phyloP scores from a whole-genome alignment of 92 coral and sea anemone genomes.

The Phenganax marumi region DNA sequence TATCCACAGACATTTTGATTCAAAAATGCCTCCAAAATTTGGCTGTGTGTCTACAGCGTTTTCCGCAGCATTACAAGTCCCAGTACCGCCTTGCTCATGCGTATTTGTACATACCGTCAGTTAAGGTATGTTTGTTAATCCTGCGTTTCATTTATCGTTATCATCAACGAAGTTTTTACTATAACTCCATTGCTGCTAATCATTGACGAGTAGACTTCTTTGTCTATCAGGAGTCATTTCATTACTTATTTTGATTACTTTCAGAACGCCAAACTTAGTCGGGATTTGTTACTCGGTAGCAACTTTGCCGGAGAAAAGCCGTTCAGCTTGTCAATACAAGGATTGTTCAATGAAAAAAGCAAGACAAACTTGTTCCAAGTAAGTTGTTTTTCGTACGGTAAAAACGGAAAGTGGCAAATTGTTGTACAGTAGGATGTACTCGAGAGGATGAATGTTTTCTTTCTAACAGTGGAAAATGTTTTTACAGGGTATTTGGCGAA shows the following conservation, averaged over 20 bases:
- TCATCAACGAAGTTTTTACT: not conserved
- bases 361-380: slow-evolving; percentile 96
- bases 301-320: slow-evolving; percentile 69
- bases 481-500: slow-evolving; percentile 40
- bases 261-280: slow-evolving; percentile 73
- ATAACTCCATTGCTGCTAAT: too few species aligned
- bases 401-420: not conserved
- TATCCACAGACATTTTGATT: slow-evolving; percentile 62
- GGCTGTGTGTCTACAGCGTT: slow-evolving; percentile 81
- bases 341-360: slow-evolving; percentile 86
- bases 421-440: too few species aligned
- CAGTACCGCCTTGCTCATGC: slow-evolving; percentile 94
- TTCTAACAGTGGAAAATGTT: not conserved
- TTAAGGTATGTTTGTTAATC: slow-evolving; percentile 65
- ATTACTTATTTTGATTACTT: not conserved
- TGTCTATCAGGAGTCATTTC: too few species aligned
- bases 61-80: slow-evolving; percentile 97
- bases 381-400: slow-evolving; percentile 14
- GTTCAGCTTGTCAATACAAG: slow-evolving; percentile 68
- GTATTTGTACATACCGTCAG: slow-evolving; percentile 63
- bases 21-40: slow-evolving; percentile 75
- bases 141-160: not conserved
- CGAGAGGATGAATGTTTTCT: too few species aligned
- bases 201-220: too few species aligned
- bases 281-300: slow-evolving; percentile 89